Conservation (phyloP, 2,797 vertebrate species). For the Eleutherodactylus coqui region DNA sequence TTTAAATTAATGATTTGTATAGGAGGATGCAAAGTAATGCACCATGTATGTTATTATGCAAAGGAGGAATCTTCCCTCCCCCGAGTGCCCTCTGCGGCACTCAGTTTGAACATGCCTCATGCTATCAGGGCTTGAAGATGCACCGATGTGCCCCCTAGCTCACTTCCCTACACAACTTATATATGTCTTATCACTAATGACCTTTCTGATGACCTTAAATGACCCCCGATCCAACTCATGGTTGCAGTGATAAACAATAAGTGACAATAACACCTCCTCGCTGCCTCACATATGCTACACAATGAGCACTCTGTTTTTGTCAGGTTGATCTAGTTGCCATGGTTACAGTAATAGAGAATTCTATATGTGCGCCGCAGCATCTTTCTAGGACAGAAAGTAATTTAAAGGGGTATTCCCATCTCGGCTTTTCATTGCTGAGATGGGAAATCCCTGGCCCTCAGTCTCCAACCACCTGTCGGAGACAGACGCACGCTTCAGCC, state of each 20-base stretch:
- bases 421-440: no score
- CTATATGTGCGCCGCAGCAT: not conserved
- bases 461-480: no score
- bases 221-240: not conserved
- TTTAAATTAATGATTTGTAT: no score
- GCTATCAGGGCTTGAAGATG: no score
- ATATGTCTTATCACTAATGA: not conserved
- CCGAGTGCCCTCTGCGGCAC: no score
- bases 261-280: not conserved
- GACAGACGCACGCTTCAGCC: no score
- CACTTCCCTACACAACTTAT: not conserved
- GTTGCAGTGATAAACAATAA: not conserved
- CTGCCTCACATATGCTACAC: not conserved
- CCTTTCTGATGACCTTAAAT: not conserved
- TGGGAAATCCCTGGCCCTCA: no score
- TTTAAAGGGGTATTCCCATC: no score
- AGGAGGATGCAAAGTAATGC: no score
- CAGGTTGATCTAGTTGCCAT: slow-evolving; percentile 27
- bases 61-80: no score
- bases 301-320: not conserved
- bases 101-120: no score
- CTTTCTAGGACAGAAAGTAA: not conserved
- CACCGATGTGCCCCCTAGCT: not conserved
- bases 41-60: no score
- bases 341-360: slow-evolving; percentile 22